phyloP scores from a whole-genome alignment of 2,113 vertebrate species.

The Peromyscus leucopus region DNA sequence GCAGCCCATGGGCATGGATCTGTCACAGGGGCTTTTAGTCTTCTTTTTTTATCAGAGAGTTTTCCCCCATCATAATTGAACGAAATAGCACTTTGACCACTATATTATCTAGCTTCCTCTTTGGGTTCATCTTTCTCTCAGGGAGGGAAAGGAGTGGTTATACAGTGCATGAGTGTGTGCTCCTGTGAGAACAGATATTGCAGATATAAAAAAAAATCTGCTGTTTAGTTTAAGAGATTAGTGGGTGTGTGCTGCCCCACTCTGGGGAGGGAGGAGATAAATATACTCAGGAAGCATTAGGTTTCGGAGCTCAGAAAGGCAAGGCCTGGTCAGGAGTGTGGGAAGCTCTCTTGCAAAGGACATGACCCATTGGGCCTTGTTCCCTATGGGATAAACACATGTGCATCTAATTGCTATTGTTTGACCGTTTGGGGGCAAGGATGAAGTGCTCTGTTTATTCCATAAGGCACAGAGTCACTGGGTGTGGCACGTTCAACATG shows the following conservation, averaged over 20 bases:
- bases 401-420: constrained; percentile 27
- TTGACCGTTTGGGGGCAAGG: constrained; percentile 74
- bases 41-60: background rate
- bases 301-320: background rate
- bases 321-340: background rate
- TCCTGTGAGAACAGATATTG: background rate
- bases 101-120: constrained; percentile 34
- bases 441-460: constrained; percentile 42
- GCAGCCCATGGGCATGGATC: constrained; percentile 58
- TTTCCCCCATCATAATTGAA: background rate
- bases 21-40: constrained; percentile 53
- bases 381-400: constrained; percentile 68
- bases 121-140: background rate
- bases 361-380: constrained; percentile 17
- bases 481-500: background rate
- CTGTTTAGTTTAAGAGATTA: background rate
- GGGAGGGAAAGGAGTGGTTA: background rate
- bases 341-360: constrained; percentile 48
- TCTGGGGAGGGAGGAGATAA: background rate
- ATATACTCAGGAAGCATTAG: background rate
- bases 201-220: background rate
- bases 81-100: constrained; percentile 47
- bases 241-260: background rate
- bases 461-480: background rate
- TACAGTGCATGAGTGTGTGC: background rate